phyloP scores from a whole-genome alignment of 2,113 vertebrate species.

The Podocnemis expansa region DNA sequence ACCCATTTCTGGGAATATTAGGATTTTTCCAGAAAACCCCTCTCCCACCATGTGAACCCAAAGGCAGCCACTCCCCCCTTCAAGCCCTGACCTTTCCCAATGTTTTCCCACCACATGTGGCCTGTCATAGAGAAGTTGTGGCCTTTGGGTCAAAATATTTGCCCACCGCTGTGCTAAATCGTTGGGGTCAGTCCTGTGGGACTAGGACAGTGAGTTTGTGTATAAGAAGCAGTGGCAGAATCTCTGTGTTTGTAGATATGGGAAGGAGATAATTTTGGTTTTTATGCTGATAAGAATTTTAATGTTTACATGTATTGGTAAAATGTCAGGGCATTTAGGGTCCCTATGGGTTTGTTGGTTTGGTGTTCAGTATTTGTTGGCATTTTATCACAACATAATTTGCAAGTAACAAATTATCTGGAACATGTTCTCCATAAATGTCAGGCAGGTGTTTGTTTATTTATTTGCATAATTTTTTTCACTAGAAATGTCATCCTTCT shows the following conservation, averaged over 20 bases:
- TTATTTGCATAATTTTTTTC: not conserved
- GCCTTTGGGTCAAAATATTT: no score
- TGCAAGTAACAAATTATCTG: not conserved
- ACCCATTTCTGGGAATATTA: no score
- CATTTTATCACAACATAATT: not conserved
- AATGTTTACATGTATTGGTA: not conserved
- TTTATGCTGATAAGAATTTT: not conserved
- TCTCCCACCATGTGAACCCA: no score
- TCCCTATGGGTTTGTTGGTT: not conserved
- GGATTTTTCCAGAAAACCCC: no score
- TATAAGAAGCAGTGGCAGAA: not conserved
- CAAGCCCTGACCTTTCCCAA: no score
- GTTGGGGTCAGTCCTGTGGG: not conserved
- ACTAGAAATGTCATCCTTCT: not conserved
- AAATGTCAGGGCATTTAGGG: not conserved
- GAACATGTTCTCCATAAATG: not conserved
- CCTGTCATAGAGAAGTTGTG: no score
- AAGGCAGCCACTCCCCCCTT: no score
- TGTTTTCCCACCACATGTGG: no score
- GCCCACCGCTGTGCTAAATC: not conserved
- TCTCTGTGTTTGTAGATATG: not conserved
- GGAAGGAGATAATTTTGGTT: not conserved
- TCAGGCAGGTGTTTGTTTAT: not conserved
- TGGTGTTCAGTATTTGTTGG: not conserved
- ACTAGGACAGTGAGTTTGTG: not conserved